Evolutionary conservation across 2,888 invertebrate species (phyloP).

Genomic region (Ectemnius continuus): DNA sequence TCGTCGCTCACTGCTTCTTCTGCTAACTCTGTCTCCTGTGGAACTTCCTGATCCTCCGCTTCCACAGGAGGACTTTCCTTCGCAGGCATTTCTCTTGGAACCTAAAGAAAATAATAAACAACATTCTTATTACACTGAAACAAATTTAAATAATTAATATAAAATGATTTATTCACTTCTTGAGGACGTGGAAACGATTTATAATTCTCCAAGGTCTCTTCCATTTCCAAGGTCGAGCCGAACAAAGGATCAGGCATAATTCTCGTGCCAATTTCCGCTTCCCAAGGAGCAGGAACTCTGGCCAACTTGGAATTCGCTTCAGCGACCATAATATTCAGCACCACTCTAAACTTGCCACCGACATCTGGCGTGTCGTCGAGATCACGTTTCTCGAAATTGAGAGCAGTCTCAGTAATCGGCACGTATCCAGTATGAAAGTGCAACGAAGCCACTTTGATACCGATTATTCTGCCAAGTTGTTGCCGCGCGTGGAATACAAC

Average conservation of each 20-base stretch:
- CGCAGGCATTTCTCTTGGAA: not conserved
- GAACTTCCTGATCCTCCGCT: not conserved
- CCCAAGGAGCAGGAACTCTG: conserved; percentile 86
- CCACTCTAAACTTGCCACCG: conserved; percentile 83
- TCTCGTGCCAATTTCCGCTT: conserved; percentile 81
- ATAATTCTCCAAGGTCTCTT: conserved; percentile 91
- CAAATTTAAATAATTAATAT: too few species aligned
- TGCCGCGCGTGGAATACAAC: conserved; percentile 92
- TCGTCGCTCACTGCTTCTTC: conserved; percentile 47
- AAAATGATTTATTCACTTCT: conserved; percentile 77
- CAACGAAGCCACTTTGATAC: conserved; percentile 91
- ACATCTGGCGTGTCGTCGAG: conserved; percentile 89
- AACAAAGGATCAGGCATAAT: conserved; percentile 83
- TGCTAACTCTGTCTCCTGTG: conserved; percentile 18
- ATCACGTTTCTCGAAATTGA: conserved; percentile 87
- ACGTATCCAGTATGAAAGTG: conserved; percentile 95
- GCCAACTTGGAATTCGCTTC: conserved; percentile 84
- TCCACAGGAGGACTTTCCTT: not conserved
- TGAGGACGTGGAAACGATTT: conserved; percentile 49
- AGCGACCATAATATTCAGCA: conserved; percentile 85
- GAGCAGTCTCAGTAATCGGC: conserved; percentile 85
- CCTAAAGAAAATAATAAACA: not conserved
- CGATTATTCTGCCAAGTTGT: conserved; percentile 88
- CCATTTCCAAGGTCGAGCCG: conserved; percentile 88
- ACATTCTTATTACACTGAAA: not conserved